Evolutionary conservation across 1,140 invertebrate species (phyloP), one percentile per base, ranked within the genome.

Genomic region (Heterodera carotae): DNA sequence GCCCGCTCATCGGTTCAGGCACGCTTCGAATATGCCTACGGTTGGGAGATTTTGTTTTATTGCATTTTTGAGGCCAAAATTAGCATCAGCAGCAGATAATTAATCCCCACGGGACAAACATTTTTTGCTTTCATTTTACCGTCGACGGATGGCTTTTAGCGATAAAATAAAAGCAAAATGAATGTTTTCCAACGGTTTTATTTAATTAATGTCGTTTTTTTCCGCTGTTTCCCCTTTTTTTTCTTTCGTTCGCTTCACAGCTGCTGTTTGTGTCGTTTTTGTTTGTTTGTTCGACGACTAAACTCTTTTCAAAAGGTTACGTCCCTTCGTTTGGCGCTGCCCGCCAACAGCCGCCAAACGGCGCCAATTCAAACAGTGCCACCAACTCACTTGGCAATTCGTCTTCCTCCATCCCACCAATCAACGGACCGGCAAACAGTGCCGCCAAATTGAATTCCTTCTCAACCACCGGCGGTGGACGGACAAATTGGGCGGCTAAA

Each of bases 21-120:
- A 53, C 78, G 85, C 59, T 87, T 87, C 77, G 86, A 87, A 83
- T 87, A 87, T 76, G 85, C 85, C 72, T 87, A 87, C 70, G 85
- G 85, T 87, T 43, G 39, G 39, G 12, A 43, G 12, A 8, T 8
- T 43, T 43, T 43, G 12, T 8, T 43, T 43, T 43, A 43, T 8
- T 8, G 12, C 39, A 43, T 8, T 43, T 43, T 43, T n/a, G n/a
- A n/a, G n/a, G n/a, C n/a, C 39, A 43, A 43, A 43, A 43, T 8
- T 43, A 12, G 39, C 10, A 39, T 43, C 39, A 43, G 39, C 39
- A 12, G 12, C 6, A 12, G 39, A 43, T 43, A 12, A 12, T 12
- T 8, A 0, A 1, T 43, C 39, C 39, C 39, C 39, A n/a, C n/a
- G n/a, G n/a, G n/a, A n/a, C n/a, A n/a, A n/a, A n/a, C n/a, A n/a